phyloP scores from a whole-genome alignment of 2,888 invertebrate genomes.

The Synanthedon myopaeformis region DNA sequence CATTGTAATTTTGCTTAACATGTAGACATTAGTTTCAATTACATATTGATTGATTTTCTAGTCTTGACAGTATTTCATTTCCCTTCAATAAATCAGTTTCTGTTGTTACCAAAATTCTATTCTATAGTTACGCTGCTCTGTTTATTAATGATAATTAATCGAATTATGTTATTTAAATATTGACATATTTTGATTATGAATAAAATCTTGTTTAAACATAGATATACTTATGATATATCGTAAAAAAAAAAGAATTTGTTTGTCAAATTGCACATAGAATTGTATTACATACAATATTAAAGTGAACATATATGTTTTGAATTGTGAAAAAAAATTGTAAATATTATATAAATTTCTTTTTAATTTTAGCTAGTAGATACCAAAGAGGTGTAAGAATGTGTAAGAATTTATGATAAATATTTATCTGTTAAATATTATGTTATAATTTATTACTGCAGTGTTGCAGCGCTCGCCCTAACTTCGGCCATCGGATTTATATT shows the following conservation, averaged over 20 bases:
- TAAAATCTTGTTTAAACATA: too few relatives aligned
- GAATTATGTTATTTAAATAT: too few relatives aligned
- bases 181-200: too few relatives aligned
- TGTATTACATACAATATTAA: too few relatives aligned
- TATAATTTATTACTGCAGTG: constrained; percentile 21
- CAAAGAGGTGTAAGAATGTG: constrained; percentile 57
- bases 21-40: background rate
- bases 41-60: constrained; percentile 13
- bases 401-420: constrained; percentile 39
- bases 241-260: too few relatives aligned
- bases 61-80: constrained; percentile 16
- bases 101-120: constrained; percentile 9
- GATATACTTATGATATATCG: too few relatives aligned
- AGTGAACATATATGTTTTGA: background rate
- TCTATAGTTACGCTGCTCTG: background rate
- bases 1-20: background rate
- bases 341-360: constrained; percentile 18
- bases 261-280: too few relatives aligned
- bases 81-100: constrained; percentile 7
- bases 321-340: constrained; percentile 13
- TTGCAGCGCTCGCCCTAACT: constrained; percentile 8
- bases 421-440: constrained; percentile 62
- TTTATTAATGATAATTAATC: background rate
- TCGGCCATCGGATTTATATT: constrained; percentile 36
- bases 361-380: constrained; percentile 63